phyloP scores from a whole-genome alignment of 2,888 invertebrate genomes.

The Cephalotes varians region DNA sequence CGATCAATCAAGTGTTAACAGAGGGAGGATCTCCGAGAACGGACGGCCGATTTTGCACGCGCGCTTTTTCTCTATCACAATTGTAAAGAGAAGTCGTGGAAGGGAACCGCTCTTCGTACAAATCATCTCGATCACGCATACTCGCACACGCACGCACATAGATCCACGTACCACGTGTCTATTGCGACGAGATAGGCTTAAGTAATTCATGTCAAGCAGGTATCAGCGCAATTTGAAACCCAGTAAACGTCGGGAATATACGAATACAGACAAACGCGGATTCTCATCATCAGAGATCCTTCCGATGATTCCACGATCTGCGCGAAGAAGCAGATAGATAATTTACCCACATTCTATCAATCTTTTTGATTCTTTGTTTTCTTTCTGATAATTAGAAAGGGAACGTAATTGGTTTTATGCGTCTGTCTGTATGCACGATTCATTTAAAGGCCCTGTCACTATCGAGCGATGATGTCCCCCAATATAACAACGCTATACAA shows the following conservation, averaged over 20 bases:
- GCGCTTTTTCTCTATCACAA: slow-evolving; percentile 71
- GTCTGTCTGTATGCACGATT: slow-evolving; percentile 11
- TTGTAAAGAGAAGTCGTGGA: slow-evolving; percentile 52
- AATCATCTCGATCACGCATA: slow-evolving; percentile 7
- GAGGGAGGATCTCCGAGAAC: background rate
- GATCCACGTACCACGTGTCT: slow-evolving; percentile 21
- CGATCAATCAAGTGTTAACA: background rate
- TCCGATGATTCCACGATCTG: slow-evolving; percentile 36
- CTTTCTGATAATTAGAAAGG: slow-evolving; percentile 5
- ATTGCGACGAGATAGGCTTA: slow-evolving; percentile 61
- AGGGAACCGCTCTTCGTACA: slow-evolving; percentile 59
- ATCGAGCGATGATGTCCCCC: slow-evolving; percentile 22
- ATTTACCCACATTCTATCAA: slow-evolving; percentile 9
- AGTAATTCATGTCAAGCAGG: slow-evolving; percentile 51
- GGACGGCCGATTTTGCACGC: slow-evolving; percentile 54
- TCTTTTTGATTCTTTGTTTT: background rate
- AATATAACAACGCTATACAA: slow-evolving; percentile 45
- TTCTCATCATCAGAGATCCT: background rate
- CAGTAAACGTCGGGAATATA: slow-evolving; percentile 54
- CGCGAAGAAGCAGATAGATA: slow-evolving; percentile 12
- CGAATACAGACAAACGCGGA: background rate
- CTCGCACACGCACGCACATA: slow-evolving; percentile 20
- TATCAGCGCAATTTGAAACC: slow-evolving; percentile 65
- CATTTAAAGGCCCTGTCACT: slow-evolving; percentile 44
- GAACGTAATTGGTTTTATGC: too few relatives aligned